Conservation (phyloP, 2,888 invertebrate species). For the Leistus spinibarbis region DNA sequence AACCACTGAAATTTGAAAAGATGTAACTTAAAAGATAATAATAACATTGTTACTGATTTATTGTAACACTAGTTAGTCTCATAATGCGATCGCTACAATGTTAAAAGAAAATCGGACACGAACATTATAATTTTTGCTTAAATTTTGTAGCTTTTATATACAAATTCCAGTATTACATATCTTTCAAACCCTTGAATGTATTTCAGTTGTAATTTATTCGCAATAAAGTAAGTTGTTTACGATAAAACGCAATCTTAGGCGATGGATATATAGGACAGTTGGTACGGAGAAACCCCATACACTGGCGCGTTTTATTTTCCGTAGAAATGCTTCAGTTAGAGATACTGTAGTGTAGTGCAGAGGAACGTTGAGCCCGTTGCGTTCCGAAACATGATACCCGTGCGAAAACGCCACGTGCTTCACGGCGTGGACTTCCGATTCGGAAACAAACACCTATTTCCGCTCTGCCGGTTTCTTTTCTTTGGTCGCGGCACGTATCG, state of each 20-base stretch:
- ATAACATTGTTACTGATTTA: too few relatives aligned
- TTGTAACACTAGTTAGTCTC: too few relatives aligned
- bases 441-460: constrained; percentile 40
- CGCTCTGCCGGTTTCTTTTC: constrained; percentile 34
- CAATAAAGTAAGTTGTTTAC: background rate
- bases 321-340: background rate
- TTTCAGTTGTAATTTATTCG: background rate
- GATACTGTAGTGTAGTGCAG: background rate
- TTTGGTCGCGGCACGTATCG: constrained; percentile 5
- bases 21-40: too few relatives aligned
- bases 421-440: constrained; percentile 39
- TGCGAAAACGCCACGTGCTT: constrained; percentile 29
- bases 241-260: background rate
- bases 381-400: constrained; percentile 26
- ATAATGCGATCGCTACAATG: too few relatives aligned
- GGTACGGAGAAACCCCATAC: background rate
- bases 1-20: too few relatives aligned
- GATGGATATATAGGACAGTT: background rate
- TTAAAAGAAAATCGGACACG: too few relatives aligned
- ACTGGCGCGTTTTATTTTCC: background rate
- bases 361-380: background rate
- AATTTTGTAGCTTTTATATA: too few relatives aligned
- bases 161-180: too few relatives aligned
- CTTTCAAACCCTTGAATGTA: background rate
- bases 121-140: too few relatives aligned